phyloP scores from a whole-genome alignment of 1,140 invertebrate species.

The Paralvinella palmiformis region DNA sequence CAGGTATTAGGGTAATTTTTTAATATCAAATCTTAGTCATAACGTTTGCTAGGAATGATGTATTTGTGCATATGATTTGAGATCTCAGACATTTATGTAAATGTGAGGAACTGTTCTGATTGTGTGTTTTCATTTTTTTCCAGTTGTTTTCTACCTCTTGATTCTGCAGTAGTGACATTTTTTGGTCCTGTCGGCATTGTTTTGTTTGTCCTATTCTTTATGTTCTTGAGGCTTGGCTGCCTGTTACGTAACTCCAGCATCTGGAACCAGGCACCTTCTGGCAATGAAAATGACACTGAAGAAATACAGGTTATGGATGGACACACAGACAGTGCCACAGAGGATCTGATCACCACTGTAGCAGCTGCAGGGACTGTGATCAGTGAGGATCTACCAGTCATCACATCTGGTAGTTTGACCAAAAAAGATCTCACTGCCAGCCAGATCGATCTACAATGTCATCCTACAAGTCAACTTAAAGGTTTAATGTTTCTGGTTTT shows the following conservation, averaged over 20 bases:
- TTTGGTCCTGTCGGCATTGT: conserved; percentile 71
- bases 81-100: too few species aligned
- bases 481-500: conserved; percentile 68
- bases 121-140: too few species aligned
- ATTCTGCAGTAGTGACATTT: conserved; percentile 71
- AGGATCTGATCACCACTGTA: conserved; percentile 57
- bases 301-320: too few species aligned
- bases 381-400: too few species aligned
- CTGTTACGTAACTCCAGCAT: conserved; percentile 52
- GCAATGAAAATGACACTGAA: too few species aligned
- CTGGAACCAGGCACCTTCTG: background rate
- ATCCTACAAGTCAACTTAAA: conserved; percentile 71
- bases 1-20: too few species aligned
- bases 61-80: too few species aligned
- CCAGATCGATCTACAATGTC: conserved; percentile 67
- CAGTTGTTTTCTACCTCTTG: conserved; percentile 71
- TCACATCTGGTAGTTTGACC: too few species aligned
- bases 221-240: conserved; percentile 70
- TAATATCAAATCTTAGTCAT: too few species aligned
- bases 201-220: conserved; percentile 64
- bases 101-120: too few species aligned
- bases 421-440: conserved; percentile 62
- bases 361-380: background rate
- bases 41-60: too few species aligned
- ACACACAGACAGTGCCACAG: conserved; percentile 67